phyloP scores from a whole-genome alignment of 2,113 vertebrate genomes.

The Leucoraja erinaceus region DNA sequence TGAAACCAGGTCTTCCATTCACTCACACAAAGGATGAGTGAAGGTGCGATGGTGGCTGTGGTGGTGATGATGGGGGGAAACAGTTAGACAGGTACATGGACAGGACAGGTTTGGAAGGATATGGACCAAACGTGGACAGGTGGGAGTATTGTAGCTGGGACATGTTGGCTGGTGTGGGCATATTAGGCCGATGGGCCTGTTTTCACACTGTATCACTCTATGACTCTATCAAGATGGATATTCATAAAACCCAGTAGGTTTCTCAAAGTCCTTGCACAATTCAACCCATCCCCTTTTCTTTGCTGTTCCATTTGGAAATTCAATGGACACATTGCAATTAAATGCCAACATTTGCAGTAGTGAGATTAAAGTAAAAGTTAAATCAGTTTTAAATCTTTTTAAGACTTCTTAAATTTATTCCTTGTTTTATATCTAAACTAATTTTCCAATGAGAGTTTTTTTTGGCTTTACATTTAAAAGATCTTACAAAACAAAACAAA shows the following conservation, averaged over 20 bases:
- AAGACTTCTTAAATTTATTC: slow-evolving; percentile 4
- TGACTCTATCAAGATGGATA: background rate
- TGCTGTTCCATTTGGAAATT: background rate
- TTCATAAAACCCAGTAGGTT: background rate
- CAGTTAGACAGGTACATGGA: no score
- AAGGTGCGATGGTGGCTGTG: no score
- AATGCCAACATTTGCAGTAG: background rate
- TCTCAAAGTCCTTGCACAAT: background rate
- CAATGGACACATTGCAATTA: background rate
- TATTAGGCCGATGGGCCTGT: no score
- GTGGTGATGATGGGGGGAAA: no score
- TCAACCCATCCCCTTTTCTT: background rate
- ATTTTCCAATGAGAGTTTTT: slow-evolving; percentile 16
- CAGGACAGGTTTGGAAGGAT: no score
- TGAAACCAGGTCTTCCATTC: no score
- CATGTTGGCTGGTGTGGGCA: no score
- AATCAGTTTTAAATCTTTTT: background rate
- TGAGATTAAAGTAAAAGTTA: background rate
- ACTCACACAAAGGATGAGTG: no score
- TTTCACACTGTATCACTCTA: no score
- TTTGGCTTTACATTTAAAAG: slow-evolving; percentile 3
- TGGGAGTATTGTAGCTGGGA: no score
- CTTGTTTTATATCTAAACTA: background rate
- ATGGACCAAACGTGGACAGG: no score
- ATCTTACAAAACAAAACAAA: slow-evolving; percentile 28